Conservation (phyloP, 1,140 invertebrate species). For the Tetragnatha versicolor region DNA sequence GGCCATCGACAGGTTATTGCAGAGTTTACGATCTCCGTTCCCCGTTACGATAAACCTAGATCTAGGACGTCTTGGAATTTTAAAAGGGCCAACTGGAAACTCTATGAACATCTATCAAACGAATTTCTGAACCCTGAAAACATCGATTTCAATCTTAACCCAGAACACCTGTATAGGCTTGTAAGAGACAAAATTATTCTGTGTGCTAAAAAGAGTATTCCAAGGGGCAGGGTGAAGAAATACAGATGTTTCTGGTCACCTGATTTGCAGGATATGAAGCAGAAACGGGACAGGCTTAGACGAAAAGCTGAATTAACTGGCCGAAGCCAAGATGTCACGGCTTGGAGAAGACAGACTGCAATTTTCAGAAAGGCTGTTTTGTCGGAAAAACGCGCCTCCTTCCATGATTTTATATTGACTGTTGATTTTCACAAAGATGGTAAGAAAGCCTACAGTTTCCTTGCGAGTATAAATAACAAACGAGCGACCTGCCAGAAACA, state of each 20-base stretch:
- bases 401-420: background rate
- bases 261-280: background rate
- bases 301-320: conserved; percentile 7
- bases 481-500: background rate
- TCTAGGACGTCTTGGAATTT: too few relatives aligned
- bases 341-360: background rate
- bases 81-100: too few relatives aligned
- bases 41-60: too few relatives aligned
- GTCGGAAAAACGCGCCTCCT: background rate
- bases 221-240: background rate
- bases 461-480: background rate
- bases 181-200: too few relatives aligned
- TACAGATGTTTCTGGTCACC: background rate
- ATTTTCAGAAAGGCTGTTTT: background rate
- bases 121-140: too few relatives aligned
- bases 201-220: background rate
- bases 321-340: background rate
- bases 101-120: too few relatives aligned
- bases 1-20: background rate
- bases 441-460: conserved; percentile 8
- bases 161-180: too few relatives aligned
- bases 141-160: too few relatives aligned
- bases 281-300: background rate
- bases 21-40: too few relatives aligned
- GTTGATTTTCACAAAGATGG: conserved; percentile 2